Evolutionary conservation across 2,888 invertebrate genomes (phyloP).

Genomic region (Machimus atricapillus): DNA sequence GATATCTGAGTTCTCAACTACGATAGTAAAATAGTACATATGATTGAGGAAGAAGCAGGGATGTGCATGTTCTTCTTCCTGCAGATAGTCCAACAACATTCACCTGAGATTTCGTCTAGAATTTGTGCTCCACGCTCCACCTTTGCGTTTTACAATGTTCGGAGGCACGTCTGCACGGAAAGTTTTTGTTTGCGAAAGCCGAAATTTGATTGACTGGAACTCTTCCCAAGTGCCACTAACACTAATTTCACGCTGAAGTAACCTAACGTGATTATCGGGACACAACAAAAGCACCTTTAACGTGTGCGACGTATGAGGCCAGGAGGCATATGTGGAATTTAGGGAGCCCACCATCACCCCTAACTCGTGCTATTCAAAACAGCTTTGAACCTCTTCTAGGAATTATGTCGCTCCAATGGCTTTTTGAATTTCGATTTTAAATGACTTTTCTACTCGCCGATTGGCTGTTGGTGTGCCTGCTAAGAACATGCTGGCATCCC

Average conservation of each 20-base stretch:
- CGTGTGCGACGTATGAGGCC: neutral
- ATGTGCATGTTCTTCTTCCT: neutral
- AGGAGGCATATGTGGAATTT: neutral
- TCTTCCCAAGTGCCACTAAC: slow-evolving; percentile 24
- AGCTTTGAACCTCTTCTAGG: neutral
- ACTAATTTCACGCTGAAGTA: slow-evolving; percentile 41
- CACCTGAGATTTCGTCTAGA: neutral
- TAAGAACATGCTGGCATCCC: neutral
- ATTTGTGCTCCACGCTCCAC: neutral
- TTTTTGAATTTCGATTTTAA: slow-evolving; percentile 39
- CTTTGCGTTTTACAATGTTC: neutral
- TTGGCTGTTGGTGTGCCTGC: slow-evolving; percentile 5
- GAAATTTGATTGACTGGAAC: slow-evolving; percentile 34
- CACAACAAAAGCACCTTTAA: slow-evolving; percentile 13
- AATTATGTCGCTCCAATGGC: slow-evolving; percentile 31
- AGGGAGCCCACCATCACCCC: neutral
- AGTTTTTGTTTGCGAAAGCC: slow-evolving; percentile 27
- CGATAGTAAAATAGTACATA: neutral
- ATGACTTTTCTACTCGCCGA: slow-evolving; percentile 29
- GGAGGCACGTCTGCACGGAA: slow-evolving; percentile 22
- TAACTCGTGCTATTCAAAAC: neutral
- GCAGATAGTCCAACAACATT: neutral
- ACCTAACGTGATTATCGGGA: slow-evolving; percentile 35
- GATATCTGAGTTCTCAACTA: neutral
- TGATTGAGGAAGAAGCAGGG: neutral